Percentiles rank a stretch among this genome's conserved stretches.
phyloP scores from a whole-genome alignment of 2,797 vertebrate genomes.

The Coregonus suidteri region DNA sequence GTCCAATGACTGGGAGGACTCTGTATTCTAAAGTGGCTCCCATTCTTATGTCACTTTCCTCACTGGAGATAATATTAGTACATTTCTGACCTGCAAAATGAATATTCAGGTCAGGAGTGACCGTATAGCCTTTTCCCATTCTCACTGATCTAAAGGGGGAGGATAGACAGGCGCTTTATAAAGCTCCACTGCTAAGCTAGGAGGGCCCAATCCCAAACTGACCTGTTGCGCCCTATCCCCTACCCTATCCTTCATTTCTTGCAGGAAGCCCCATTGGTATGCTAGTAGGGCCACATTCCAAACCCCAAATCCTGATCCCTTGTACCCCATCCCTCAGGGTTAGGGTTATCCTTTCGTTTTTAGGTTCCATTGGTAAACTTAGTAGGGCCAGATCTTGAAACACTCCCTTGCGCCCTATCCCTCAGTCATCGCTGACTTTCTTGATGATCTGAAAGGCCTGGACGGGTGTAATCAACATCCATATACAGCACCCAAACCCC shows the following conservation, averaged over 20 bases:
- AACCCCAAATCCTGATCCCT: not conserved
- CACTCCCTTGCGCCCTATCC: not conserved
- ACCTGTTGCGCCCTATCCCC: not conserved
- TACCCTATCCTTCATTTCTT: not conserved
- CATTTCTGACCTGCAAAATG: too few relatives aligned
- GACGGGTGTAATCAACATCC: constrained; percentile 41
- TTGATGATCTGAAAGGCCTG: constrained; percentile 45
- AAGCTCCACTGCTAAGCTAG: not conserved
- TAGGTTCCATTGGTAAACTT: not conserved
- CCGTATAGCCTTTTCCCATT: constrained; percentile 31
- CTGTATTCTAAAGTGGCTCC: constrained; percentile 55
- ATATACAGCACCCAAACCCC: constrained; percentile 40
- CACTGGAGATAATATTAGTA: constrained; percentile 17
- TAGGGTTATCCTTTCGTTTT: not conserved
- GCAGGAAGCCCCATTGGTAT: not conserved
- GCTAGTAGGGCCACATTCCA: not conserved
- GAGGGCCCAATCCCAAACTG: not conserved
- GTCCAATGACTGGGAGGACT: constrained; percentile 53
- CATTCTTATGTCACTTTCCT: constrained; percentile 30
- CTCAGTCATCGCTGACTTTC: not conserved
- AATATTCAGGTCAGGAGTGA: too few relatives aligned
- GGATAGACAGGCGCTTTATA: not conserved
- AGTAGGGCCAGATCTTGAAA: not conserved
- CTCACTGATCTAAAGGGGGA: constrained; percentile 48
- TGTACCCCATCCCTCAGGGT: not conserved